Evolutionary conservation across 2,113 vertebrate genomes (phyloP), one percentile per base, ranked within the genome.

Genomic region (Aldabrachelys gigantea): DNA sequence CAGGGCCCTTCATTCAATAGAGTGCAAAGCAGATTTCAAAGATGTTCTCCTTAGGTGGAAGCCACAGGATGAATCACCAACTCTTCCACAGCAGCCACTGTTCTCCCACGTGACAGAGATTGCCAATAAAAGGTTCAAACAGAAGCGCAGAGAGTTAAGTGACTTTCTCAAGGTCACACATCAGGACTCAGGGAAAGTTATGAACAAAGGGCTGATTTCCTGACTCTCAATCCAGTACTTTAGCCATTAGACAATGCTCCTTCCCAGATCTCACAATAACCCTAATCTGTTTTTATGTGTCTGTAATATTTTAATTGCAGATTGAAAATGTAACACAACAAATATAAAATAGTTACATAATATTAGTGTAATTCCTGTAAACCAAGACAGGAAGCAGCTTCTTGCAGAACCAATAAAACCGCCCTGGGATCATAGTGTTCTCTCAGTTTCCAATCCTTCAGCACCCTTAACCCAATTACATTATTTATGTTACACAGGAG

Each of bases 391-490:
- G 76, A 94, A 54, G 7, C 0, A 79, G 50, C 14, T 7, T 56
- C 17, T 82, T 9, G 24, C 56, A 50, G 65, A 84, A 57, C 1
- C 12, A 7, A 12, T 29, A 29, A 38, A 85, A 29, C 11, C 83
- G 16, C 27, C 24, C 41, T 54, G n/a, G 31, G 31, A 27, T 69
- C 83, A 13, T 80, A 41, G 21, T n/a, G 7, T 3, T 57, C 11
- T 81, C 53, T 80, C 82, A 25, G 9, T 27, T 47, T 78, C 49
- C 31, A 44, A 25, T 17, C 21, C 11, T 65, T 29, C 24, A 84
- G 49, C 5, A 41, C 8, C 10, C 12, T 21, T 83, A 31, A 8
- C 3, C 1, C 0, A 0, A 69, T 85, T 80, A 50, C 21, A 86
- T 83, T 53, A 2, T 27, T 86, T 87, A 53, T 24, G 10, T 10